Evolutionary conservation across 2,888 invertebrate genomes (phyloP).

Genomic region (Hyalella azteca): DNA sequence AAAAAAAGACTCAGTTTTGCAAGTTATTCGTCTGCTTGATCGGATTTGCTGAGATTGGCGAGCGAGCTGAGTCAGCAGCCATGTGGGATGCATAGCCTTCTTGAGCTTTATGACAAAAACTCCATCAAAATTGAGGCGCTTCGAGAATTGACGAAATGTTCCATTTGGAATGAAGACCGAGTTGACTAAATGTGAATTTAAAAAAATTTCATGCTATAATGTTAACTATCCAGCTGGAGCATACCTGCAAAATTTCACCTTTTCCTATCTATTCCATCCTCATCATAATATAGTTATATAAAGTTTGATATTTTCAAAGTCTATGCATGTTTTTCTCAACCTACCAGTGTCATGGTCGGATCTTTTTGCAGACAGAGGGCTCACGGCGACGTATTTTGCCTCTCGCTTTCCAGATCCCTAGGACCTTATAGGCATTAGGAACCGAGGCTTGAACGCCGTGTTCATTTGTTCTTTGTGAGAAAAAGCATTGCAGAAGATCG

Average conservation of each 20-base stretch:
- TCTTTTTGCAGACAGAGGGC: no score
- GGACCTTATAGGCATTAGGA: slow-evolving; percentile 30
- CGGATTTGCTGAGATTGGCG: slow-evolving; percentile 34
- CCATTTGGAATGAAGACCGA: no score
- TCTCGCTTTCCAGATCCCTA: not conserved
- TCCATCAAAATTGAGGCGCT: slow-evolving; percentile 1
- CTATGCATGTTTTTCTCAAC: no score
- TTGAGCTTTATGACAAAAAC: slow-evolving; percentile 25
- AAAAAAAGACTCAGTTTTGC: slow-evolving; percentile 16
- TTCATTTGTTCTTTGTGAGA: slow-evolving; percentile 13
- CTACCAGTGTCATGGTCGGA: no score
- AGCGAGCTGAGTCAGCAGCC: slow-evolving; percentile 27
- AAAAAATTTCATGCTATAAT: no score
- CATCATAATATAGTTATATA: no score
- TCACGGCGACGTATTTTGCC: slow-evolving; percentile 1
- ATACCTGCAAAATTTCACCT: no score
- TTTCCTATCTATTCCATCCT: no score
- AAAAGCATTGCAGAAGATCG: slow-evolving; percentile 20
- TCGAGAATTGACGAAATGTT: not conserved
- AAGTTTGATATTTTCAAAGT: no score
- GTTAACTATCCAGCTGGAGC: no score
- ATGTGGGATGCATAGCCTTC: slow-evolving; percentile 16
- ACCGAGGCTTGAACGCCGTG: slow-evolving; percentile 12
- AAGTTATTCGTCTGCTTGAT: slow-evolving; percentile 35
- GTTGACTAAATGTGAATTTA: no score